Evolutionary conservation across 2,113 vertebrate species (phyloP).

Genomic region (Ptilorrhoa leucosticta): DNA sequence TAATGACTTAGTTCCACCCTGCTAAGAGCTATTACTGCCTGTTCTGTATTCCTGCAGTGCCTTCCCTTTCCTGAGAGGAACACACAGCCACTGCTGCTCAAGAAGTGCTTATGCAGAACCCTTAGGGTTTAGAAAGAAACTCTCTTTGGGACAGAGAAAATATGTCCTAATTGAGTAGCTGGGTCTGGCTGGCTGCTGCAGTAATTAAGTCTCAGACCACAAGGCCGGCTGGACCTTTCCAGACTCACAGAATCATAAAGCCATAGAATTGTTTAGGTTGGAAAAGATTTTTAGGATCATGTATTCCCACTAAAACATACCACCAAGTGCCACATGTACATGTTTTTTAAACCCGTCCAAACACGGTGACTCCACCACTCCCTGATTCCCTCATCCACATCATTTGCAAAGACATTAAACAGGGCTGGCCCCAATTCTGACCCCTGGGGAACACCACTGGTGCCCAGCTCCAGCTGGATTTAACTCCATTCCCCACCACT

Average conservation of each 20-base stretch:
- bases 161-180: background rate
- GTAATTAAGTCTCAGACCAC: background rate
- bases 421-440: background rate
- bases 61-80: background rate
- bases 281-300: background rate
- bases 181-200: background rate
- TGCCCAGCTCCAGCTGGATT: background rate
- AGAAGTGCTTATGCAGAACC: background rate
- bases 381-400: background rate
- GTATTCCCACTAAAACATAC: background rate
- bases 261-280: background rate
- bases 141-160: background rate
- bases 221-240: background rate
- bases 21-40: background rate
- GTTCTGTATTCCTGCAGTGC: background rate
- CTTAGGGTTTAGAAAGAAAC: background rate
- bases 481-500: no score
- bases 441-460: no score
- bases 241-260: background rate
- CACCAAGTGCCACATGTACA: no score
- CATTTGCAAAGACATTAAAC: background rate
- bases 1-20: background rate
- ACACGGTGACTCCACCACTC: background rate
- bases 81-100: background rate
- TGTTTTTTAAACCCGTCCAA: background rate